Conservation (phyloP, 2,888 invertebrate genomes). For the Drosophila sordidapex region DNA sequence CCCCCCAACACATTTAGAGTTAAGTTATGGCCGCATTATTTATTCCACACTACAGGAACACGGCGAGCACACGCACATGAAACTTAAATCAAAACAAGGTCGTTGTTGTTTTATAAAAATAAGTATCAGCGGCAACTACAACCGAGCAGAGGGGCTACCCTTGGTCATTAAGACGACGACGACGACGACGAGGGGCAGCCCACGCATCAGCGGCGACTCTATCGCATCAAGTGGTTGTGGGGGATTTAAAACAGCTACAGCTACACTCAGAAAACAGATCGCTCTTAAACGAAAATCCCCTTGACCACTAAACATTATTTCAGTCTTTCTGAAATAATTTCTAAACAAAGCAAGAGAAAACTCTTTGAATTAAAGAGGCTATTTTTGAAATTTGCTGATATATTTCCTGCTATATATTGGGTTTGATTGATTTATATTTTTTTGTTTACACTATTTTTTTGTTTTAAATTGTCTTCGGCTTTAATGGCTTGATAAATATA, state of each 20-base stretch:
- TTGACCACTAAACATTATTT: background rate
- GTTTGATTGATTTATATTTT: background rate
- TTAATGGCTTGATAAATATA: background rate
- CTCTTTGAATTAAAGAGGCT: background rate
- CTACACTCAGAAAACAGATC: background rate
- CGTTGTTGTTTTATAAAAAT: constrained; percentile 39
- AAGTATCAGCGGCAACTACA: constrained; percentile 21
- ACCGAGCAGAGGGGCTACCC: constrained; percentile 40
- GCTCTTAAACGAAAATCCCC: background rate
- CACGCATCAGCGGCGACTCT: constrained; percentile 32
- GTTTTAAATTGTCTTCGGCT: background rate
- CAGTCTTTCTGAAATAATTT: background rate
- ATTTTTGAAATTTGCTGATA: background rate
- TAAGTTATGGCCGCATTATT: constrained; percentile 19
- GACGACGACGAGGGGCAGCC: constrained; percentile 13
- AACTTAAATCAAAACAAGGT: constrained; percentile 67
- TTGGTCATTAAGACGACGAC: constrained; percentile 19
- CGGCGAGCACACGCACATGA: constrained; percentile 48
- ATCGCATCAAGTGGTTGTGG: constrained; percentile 48
- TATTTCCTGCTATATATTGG: background rate
- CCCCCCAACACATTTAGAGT: constrained; percentile 19
- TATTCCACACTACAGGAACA: constrained; percentile 14
- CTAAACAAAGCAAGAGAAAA: background rate
- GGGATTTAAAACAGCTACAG: constrained; percentile 26
- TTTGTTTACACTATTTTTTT: background rate